phyloP scores from a whole-genome alignment of 2,113 vertebrate genomes.

The Gallinago undulata region DNA sequence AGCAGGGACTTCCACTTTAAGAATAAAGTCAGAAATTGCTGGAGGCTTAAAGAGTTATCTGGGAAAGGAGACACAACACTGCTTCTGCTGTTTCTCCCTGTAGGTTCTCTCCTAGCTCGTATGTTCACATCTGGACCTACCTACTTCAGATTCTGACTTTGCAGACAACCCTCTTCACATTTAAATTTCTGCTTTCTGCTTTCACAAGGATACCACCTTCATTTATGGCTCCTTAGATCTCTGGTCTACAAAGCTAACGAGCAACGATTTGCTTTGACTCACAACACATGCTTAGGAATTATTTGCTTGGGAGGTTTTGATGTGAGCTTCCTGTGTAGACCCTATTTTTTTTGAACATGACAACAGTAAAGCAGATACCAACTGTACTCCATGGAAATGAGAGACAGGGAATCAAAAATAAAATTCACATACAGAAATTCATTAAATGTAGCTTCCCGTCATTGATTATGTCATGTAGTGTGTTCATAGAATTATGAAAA shows the following conservation, averaged over 20 bases:
- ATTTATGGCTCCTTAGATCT: background rate
- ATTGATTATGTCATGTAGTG: background rate
- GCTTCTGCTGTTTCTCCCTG: background rate
- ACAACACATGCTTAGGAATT: background rate
- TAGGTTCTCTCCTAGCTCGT: background rate
- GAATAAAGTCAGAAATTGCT: background rate
- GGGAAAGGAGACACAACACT: background rate
- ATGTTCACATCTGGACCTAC: background rate
- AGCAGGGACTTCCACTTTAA: background rate
- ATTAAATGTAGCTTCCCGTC: background rate
- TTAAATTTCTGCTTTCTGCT: background rate
- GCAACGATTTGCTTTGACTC: rapidly evolving
- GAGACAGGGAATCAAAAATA: background rate
- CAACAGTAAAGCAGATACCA: background rate
- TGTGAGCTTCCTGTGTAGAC: background rate
- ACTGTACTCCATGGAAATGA: background rate
- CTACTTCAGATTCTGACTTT: background rate
- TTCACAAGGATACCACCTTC: background rate
- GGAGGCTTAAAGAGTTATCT: background rate
- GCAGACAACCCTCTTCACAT: background rate
- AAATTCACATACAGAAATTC: background rate
- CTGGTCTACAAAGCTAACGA: background rate
- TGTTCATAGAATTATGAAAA: background rate
- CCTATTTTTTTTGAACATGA: background rate
- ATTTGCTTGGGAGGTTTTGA: background rate